Base-by-base conservation (phyloP, 2,113 vertebrate genomes). In the Corvus cornix region DNA sequence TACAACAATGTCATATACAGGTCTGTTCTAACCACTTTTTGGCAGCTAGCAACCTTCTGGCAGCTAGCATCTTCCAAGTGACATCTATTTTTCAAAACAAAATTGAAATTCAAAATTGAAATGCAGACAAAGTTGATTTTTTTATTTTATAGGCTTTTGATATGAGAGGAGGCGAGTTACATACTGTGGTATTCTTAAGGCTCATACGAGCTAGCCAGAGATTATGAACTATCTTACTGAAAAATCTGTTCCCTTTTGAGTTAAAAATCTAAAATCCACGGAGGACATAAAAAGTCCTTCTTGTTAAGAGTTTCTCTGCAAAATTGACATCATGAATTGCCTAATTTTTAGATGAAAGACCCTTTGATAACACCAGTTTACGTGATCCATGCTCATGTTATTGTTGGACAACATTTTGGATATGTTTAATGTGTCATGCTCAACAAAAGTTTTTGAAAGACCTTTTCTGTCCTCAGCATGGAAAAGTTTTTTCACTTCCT, bases 401-500 rank as follows among this genome's bases (percentile, higher is more conserved):
- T 44, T 73, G 43, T 73, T 87, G 84, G 39, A 46, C 19, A 33
- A 58, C 48, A 4, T 79, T 93, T 59, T 81, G 33, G 14, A 11
- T 80, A 35, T 48, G 24, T 81, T 84, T 67, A 67, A 46, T 52
- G 20, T 81, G 23, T 78, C 41, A 14, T 15, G 55, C 63, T 67
- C 22, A 84, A 41, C 37, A 68, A 14, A 85, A 69, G 72, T 48
- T 94, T 93, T 82, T 88, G 46, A 69, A 90, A 93, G 84, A 64
- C 58, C 56, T 96, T 91, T 87, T 84, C 49, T 91, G 53, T 90
- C 74, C 84, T 84, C 63, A 73, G 41, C 58, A 44, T 85, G 85
- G 79, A 92, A 79, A 87, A 83, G 41, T 44, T 91, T 85, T 78
- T 90, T 87, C 52, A 43, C 39, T 95, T 93, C 39, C 39, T 79